Percentiles rank a stretch among this genome's conserved stretches.
Conservation (phyloP, 2,797 vertebrate genomes). For the Calcarius lapponicus region DNA sequence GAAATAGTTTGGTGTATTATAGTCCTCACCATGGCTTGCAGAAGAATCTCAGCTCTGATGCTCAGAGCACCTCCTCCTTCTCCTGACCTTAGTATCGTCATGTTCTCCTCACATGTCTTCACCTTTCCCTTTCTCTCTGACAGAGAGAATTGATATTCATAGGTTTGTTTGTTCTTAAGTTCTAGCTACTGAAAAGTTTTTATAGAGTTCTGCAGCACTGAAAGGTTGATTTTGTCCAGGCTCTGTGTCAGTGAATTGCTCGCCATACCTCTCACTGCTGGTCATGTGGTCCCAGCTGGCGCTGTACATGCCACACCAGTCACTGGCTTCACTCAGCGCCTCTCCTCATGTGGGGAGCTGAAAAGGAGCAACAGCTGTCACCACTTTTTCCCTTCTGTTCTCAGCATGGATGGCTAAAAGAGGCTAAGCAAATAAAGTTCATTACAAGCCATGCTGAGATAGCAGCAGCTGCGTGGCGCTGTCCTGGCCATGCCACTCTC, state of each 20-base stretch:
- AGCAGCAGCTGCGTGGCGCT: neutral
- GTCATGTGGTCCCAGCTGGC: too few species aligned
- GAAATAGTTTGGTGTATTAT: neutral
- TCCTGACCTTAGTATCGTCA: neutral
- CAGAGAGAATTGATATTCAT: accelerated
- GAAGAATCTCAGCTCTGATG: neutral
- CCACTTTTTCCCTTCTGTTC: neutral
- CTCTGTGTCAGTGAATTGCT: accelerated
- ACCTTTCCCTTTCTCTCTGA: neutral
- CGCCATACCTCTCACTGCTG: neutral
- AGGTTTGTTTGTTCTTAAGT: neutral
- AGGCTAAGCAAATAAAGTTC: neutral
- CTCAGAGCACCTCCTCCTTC: neutral
- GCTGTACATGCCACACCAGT: too few species aligned
- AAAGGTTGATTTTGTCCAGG: neutral
- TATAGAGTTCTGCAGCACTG: neutral
- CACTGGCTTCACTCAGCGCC: accelerated
- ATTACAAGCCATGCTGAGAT: neutral
- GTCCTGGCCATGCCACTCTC: accelerated
- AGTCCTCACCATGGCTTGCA: neutral
- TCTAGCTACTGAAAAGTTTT: neutral
- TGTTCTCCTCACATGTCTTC: neutral
- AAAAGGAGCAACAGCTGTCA: neutral
- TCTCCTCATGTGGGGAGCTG: neutral
- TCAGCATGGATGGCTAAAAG: neutral